These are phyloP conservation scores for Eueremaeus valkanovi DNA, from an alignment of 2,888 invertebrate genomes.

Conservation along the genomic window DNA sequence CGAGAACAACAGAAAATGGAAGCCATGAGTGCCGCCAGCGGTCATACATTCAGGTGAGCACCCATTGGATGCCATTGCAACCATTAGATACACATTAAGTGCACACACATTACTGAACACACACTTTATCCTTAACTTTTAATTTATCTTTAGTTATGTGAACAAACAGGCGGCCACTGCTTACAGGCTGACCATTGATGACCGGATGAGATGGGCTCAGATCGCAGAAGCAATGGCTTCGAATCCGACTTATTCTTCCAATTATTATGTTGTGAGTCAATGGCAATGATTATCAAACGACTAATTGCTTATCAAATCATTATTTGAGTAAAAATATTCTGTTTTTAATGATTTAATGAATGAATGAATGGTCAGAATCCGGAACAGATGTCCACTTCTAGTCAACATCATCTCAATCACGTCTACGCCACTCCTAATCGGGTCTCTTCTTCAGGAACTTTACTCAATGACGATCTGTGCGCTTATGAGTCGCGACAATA, in stretches of 20 bases:
- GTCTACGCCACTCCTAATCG: slow-evolving; percentile 43
- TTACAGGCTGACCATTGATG: slow-evolving; percentile 70
- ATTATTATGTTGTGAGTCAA: slow-evolving; percentile 51
- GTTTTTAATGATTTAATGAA: background rate
- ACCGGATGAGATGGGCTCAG: slow-evolving; percentile 80
- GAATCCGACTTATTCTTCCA: slow-evolving; percentile 46
- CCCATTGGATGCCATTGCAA: background rate
- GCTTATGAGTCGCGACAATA: slow-evolving; percentile 22
- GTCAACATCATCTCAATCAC: slow-evolving; percentile 38
- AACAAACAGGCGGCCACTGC: slow-evolving; percentile 41
- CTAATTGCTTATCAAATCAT: background rate
- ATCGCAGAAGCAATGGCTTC: slow-evolving; percentile 63
- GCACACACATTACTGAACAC: background rate
- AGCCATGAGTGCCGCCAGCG: slow-evolving; percentile 71
- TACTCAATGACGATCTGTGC: slow-evolving; percentile 35
- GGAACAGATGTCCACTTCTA: slow-evolving; percentile 40
- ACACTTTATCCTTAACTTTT: background rate
- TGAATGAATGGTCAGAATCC: slow-evolving; percentile 27
- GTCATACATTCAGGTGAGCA: slow-evolving; percentile 55
- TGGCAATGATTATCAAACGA: no score
- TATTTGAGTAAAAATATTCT: no score
- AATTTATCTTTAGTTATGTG: slow-evolving; percentile 11
- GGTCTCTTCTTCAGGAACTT: slow-evolving; percentile 36
- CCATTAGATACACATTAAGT: background rate
- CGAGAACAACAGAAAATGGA: slow-evolving; percentile 72